Evolutionary conservation across 2,888 invertebrate species (phyloP).

Genomic region (Merodon equestris): DNA sequence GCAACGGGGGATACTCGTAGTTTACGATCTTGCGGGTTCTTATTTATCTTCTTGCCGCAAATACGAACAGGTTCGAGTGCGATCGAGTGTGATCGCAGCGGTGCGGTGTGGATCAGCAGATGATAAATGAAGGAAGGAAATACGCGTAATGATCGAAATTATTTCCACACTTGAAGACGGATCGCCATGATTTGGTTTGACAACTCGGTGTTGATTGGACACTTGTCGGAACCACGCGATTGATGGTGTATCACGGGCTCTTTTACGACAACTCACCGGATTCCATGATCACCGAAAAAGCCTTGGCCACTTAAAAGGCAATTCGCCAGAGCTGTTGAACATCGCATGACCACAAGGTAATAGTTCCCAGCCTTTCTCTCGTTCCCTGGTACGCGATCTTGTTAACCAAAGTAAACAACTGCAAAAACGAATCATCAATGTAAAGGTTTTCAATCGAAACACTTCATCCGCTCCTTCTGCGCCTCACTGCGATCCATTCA

Average conservation of each 20-base stretch:
- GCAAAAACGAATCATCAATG: conserved; percentile 16
- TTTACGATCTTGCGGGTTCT: conserved; percentile 54
- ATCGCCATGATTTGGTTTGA: conserved; percentile 13
- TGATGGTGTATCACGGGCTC: conserved; percentile 19
- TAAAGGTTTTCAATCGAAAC: background rate
- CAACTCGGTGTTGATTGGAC: too few relatives aligned
- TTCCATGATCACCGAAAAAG: too few relatives aligned
- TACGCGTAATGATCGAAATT: conserved; percentile 57
- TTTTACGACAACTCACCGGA: too few relatives aligned
- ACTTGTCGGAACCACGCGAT: background rate
- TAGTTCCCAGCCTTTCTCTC: too few relatives aligned
- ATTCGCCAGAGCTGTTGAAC: too few relatives aligned
- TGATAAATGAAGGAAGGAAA: conserved; percentile 56
- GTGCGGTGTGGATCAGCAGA: conserved; percentile 22
- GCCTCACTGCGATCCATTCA: conserved; percentile 45
- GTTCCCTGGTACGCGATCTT: background rate
- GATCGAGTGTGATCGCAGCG: too few relatives aligned
- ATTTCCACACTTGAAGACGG: conserved; percentile 33
- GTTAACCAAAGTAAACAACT: conserved; percentile 20
- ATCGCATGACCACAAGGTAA: too few relatives aligned
- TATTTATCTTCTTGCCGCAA: conserved; percentile 33
- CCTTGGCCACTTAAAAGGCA: too few relatives aligned
- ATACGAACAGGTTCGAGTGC: conserved; percentile 44
- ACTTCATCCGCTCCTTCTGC: background rate
- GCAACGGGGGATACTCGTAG: conserved; percentile 41